Base-by-base conservation (phyloP, 2,113 vertebrate genomes). In the Elephantulus edwardii region DNA sequence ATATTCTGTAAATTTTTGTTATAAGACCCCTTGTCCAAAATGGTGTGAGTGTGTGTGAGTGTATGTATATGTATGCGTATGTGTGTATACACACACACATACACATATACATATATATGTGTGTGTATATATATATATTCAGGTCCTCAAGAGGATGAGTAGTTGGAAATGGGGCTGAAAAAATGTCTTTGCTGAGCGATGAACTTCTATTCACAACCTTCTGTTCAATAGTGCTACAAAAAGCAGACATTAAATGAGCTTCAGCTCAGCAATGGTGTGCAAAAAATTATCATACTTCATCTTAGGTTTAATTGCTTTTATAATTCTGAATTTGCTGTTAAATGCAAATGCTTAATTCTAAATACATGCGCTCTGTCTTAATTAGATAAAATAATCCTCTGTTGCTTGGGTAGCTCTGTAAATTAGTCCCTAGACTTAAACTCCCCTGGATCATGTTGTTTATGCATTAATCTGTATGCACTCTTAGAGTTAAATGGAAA, bases 351-450 rank as follows among this genome's bases (percentile, higher is more conserved):
- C 35, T 95, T 91, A 93, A 72, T 93, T 96, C 96, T 97, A 95
- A 97, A 95, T 91, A 95, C 52, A 0, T 70, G 40, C 83, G 35
- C 94, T 97, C 89, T 96, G 78, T 97, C 92, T 97, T 97, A 97
- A 97, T 97, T 96, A 97, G 93, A 94, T 96, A 95, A 96, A 97
- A 94, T 96, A 97, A 97, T 95, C 96, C 89, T 97, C 93, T 88
- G 87, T 94, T 97, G 95, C 96, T 96, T 95, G 95, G 60, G 71
- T 97, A 94, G 95, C 93, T 96, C 66, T 14, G 84, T 93, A 95
- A 97, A 97, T 97, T 92, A 97, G 94, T 87, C 89, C 88, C 95
- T 87, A 89, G 86, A 91, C 64, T 93, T 92, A 84, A 93, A 87
- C 48, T 75, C 40, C 77, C 79, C 33, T 56, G 83, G 89, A 95